phyloP scores from a whole-genome alignment of 2,113 vertebrate species.

The Vanacampus margaritifer region DNA sequence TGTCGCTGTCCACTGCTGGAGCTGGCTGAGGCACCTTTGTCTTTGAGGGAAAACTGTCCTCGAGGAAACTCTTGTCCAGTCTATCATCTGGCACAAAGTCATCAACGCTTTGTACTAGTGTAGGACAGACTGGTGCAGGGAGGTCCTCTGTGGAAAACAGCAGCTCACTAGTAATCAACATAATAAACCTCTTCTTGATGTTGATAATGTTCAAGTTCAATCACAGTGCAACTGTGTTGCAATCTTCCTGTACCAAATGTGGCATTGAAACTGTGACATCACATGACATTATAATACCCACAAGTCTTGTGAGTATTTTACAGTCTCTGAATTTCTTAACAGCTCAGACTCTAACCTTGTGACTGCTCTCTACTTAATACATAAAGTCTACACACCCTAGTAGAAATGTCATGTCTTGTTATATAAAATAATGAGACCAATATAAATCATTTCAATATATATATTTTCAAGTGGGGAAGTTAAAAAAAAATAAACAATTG shows the following conservation, averaged over 20 bases:
- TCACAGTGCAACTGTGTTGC: background rate
- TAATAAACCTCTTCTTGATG: background rate
- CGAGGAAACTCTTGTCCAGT: constrained; percentile 89
- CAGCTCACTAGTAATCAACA: background rate
- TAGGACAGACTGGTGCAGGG: constrained; percentile 44
- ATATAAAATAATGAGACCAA: no score
- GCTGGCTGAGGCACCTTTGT: constrained; percentile 35
- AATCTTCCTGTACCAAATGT: background rate
- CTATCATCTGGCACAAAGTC: constrained; percentile 90
- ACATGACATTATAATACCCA: constrained; percentile 42
- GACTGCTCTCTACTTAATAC: constrained; percentile 16
- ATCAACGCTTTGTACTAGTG: constrained; percentile 80
- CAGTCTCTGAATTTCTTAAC: constrained; percentile 26
- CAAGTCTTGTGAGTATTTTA: constrained; percentile 23
- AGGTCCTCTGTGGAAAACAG: constrained; percentile 59
- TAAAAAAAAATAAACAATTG: no score
- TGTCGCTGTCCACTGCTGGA: constrained; percentile 79
- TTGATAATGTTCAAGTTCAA: no score
- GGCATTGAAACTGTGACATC: constrained; percentile 17
- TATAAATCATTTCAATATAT: no score
- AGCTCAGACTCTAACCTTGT: constrained; percentile 17
- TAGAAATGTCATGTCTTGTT: background rate
- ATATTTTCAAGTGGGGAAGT: no score
- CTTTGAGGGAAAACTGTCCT: constrained; percentile 70
- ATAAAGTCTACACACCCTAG: background rate